A percentile compares a stretch with the other conserved stretches of the same genome.
These are phyloP conservation scores for Pantelozetes paolii DNA, from an alignment of 2,888 invertebrate genomes.

Conservation along the genomic window DNA sequence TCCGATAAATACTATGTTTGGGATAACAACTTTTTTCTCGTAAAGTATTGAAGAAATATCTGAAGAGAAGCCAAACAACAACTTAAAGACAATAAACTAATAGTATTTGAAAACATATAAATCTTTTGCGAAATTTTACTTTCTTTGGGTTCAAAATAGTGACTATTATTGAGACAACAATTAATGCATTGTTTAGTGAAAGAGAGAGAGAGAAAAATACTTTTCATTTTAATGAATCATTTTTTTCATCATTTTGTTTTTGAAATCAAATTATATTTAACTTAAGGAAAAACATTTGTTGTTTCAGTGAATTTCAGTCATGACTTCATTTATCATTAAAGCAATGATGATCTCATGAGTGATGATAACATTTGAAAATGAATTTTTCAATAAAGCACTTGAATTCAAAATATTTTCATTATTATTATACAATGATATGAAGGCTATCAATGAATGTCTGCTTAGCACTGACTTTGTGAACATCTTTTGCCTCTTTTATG, in stretches of 20 bases:
- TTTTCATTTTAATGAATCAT: not conserved
- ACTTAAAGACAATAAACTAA: not conserved
- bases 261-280: not conserved
- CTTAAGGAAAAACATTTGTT: not conserved
- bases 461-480: not conserved
- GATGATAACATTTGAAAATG: not conserved
- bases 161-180: not conserved
- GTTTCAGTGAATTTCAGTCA: not conserved
- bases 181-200: constrained; percentile 1
- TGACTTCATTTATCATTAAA: constrained; percentile 15
- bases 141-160: not conserved
- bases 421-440: not conserved
- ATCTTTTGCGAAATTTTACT: not conserved
- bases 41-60: not conserved
- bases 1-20: constrained; percentile 2
- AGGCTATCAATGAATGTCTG: constrained; percentile 1
- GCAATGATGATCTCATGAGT: constrained; percentile 21
- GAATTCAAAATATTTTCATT: constrained; percentile 1
- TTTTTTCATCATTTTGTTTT: not conserved
- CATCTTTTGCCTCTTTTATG: not conserved
- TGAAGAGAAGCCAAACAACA: not conserved
- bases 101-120: not conserved
- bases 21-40: not conserved
- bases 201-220: constrained; percentile 10
- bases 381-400: constrained; percentile 24